Percentiles rank a stretch among this genome's conserved stretches.
These are phyloP conservation scores for Platyscapa corneri DNA, from an alignment of 1,140 invertebrate genomes.

Conservation along the genomic window DNA sequence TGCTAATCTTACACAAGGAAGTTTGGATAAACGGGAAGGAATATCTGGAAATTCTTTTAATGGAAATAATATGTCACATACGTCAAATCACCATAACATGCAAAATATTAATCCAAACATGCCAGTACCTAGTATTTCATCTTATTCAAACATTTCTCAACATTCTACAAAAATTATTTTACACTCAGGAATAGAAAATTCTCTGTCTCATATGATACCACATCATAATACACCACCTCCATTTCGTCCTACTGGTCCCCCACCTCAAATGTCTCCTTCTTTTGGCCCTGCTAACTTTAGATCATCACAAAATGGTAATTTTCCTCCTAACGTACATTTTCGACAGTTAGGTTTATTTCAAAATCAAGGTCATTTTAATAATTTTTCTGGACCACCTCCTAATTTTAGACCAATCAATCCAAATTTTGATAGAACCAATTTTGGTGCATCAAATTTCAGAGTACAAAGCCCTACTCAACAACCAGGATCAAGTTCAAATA, in stretches of 20 bases:
- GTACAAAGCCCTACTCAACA: conserved; percentile 54
- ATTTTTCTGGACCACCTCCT: conserved; percentile 64
- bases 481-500: conserved; percentile 54
- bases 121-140: conserved; percentile 60
- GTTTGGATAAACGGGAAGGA: conserved; percentile 63
- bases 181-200: conserved; percentile 58
- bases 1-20: conserved; percentile 53
- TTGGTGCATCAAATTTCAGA: conserved; percentile 66
- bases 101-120: conserved; percentile 66
- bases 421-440: conserved; percentile 62
- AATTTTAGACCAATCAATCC: conserved; percentile 64
- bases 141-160: conserved; percentile 54
- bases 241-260: conserved; percentile 36
- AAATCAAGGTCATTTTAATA: conserved; percentile 60
- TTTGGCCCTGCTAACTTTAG: conserved; percentile 66
- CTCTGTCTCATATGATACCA: conserved; percentile 61
- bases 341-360: conserved; percentile 65
- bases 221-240: conserved; percentile 52
- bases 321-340: conserved; percentile 66
- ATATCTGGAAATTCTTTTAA: conserved; percentile 55
- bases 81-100: conserved; percentile 67
- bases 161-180: conserved; percentile 27
- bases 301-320: conserved; percentile 60
- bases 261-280: conserved; percentile 56
- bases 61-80: conserved; percentile 51